Evolutionary conservation across 2,797 vertebrate genomes (phyloP), one percentile per base, ranked within the genome.

Genomic region (Enteromius unitaeniatus): DNA sequence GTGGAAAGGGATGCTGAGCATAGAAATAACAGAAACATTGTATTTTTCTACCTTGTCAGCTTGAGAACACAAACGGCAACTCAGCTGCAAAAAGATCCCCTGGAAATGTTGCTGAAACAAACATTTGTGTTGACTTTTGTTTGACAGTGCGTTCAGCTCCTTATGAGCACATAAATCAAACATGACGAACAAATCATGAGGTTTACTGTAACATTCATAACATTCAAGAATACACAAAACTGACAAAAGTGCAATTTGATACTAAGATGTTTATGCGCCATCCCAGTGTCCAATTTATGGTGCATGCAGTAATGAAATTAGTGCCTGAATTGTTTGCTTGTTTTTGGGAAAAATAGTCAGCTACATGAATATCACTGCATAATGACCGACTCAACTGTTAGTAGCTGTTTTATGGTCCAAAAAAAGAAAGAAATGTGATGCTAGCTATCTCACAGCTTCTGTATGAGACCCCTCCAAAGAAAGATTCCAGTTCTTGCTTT

Each of bases 91-190:
- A n/a, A 55, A 31, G 15, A 64, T 28, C 11, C 49, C 28, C 21
- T 8, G 60, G 28, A 81, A 82, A 73, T 49, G 80, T 53, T 82
- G 0, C n/a, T 19, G 45, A 74, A 65, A 65, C 80, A 82, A 82
- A 65, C 80, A 82, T 82, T 62, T 26, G 21, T 75, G 58, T 65
- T 82, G 45, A 65, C 70, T 64, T 82, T 53, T 65, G 58, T 65
- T 82, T 82, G 80, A 82, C 80, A 82, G 80, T 53, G 58, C 65
- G 58, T 75, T 74, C 72, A 75, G 51, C 42, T 65, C n/a, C 65
- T 64, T 74, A 51, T 75, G 45, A 51, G 58, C 58, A 37, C 58
- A 51, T 51, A 64, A 64, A 64, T 51, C 8, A 74, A 74, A 82
- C 70, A 75, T 65, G 70, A 65, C 80, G 40, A 74, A 40, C 80